Conservation (phyloP, 1,140 invertebrate genomes). For the Tetraneura akinire region DNA sequence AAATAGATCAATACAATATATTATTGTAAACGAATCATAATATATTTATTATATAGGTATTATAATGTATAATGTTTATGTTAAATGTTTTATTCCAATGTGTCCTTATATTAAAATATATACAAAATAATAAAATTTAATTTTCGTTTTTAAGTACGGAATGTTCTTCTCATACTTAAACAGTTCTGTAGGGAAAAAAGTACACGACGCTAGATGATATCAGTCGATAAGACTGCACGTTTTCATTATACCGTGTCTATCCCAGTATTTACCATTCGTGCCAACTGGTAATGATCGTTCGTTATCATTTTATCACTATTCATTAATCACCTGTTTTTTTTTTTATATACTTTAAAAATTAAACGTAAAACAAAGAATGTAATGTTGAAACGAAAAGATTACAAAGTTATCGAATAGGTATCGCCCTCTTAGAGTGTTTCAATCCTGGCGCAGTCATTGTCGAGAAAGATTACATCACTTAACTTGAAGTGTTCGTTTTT, state of each 20-base stretch:
- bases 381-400: constrained; percentile 39
- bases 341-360: constrained; percentile 35
- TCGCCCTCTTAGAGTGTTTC: constrained; percentile 22
- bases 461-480: constrained; percentile 22
- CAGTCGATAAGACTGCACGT: constrained; percentile 35
- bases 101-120: not conserved
- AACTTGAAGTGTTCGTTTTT: constrained; percentile 3
- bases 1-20: not conserved
- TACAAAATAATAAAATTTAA: constrained; percentile 12
- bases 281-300: constrained; percentile 50
- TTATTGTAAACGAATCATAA: not conserved
- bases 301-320: constrained; percentile 50
- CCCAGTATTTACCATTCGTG: constrained; percentile 48
- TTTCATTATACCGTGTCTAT: constrained; percentile 45
- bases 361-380: constrained; percentile 48
- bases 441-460: constrained; percentile 22
- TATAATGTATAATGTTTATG: not conserved
- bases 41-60: not conserved
- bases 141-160: constrained; percentile 17
- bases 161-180: constrained; percentile 1
- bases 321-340: constrained; percentile 46
- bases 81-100: not conserved
- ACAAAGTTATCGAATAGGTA: constrained; percentile 20
- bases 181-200: constrained; percentile 21
- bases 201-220: constrained; percentile 48